phyloP scores from a whole-genome alignment of 2,113 vertebrate genomes.

The Mus spicilegus region DNA sequence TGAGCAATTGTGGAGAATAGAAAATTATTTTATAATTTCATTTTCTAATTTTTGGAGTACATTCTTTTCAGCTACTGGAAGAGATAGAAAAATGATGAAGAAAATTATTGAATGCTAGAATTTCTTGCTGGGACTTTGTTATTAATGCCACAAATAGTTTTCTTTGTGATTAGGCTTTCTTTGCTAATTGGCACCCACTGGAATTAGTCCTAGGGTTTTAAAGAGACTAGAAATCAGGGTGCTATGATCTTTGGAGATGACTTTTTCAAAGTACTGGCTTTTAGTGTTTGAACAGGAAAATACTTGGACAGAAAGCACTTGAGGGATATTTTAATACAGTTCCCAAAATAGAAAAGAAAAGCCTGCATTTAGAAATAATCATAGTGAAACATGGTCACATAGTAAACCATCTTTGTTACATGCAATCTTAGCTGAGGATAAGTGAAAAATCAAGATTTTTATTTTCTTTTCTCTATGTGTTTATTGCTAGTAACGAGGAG shows the following conservation, averaged over 20 bases:
- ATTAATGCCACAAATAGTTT: neutral
- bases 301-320: neutral
- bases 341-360: neutral
- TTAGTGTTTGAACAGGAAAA: neutral
- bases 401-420: neutral
- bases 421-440: neutral
- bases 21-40: neutral
- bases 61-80: neutral
- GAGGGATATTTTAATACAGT: neutral
- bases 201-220: neutral
- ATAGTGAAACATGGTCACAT: neutral
- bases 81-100: neutral
- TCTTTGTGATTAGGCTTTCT: neutral
- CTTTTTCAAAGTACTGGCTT: neutral
- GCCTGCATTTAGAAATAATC: neutral
- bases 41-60: neutral
- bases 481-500: neutral
- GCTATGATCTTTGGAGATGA: neutral
- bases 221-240: neutral
- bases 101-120: neutral
- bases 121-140: neutral
- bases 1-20: neutral
- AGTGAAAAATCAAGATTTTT: neutral
- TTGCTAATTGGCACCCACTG: neutral
- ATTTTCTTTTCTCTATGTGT: neutral